These are phyloP conservation scores for Mystacides longicornis DNA, from an alignment of 2,888 invertebrate genomes.

Conservation along the genomic window DNA sequence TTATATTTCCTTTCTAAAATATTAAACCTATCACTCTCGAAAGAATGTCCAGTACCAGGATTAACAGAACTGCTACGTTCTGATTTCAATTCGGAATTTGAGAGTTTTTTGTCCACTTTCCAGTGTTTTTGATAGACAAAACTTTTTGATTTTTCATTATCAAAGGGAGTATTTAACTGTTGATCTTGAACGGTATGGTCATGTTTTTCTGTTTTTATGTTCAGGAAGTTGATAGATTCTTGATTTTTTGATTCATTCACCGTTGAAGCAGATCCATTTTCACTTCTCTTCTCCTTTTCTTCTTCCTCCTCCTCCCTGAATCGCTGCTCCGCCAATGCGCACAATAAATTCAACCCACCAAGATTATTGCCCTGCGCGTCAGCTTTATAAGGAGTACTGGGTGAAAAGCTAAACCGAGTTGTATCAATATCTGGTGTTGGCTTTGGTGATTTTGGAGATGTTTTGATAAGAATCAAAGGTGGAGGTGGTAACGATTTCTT, in stretches of 20 bases:
- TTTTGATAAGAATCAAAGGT: slow-evolving; percentile 43
- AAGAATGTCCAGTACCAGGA: slow-evolving; percentile 27
- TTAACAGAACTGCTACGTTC: slow-evolving; percentile 22
- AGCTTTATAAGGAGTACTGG: slow-evolving; percentile 26
- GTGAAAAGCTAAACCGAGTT: slow-evolving; percentile 38
- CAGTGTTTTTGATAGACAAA: slow-evolving; percentile 4
- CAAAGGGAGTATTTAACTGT: slow-evolving; percentile 38
- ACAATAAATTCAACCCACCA: slow-evolving; percentile 66
- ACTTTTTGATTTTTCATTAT: slow-evolving; percentile 5
- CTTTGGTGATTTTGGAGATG: slow-evolving; percentile 41
- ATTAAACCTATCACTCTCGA: slow-evolving; percentile 25
- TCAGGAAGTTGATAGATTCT: slow-evolving; percentile 12
- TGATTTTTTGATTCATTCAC: slow-evolving; percentile 16
- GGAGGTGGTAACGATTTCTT: slow-evolving; percentile 39
- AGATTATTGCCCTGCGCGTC: slow-evolving; percentile 40
- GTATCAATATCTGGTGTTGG: slow-evolving; percentile 36
- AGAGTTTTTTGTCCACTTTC: slow-evolving; percentile 1
- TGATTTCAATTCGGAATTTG: slow-evolving; percentile 29
- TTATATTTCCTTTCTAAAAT: slow-evolving; percentile 28
- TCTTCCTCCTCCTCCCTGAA: slow-evolving; percentile 67
- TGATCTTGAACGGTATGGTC: slow-evolving; percentile 15
- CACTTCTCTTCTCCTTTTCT: slow-evolving; percentile 32
- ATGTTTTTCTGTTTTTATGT: slow-evolving; percentile 25
- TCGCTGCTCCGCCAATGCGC: slow-evolving; percentile 78
- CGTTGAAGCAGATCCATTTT: slow-evolving; percentile 14